phyloP scores from a whole-genome alignment of 2,888 invertebrate species.

The Hydropsyche betteni region DNA sequence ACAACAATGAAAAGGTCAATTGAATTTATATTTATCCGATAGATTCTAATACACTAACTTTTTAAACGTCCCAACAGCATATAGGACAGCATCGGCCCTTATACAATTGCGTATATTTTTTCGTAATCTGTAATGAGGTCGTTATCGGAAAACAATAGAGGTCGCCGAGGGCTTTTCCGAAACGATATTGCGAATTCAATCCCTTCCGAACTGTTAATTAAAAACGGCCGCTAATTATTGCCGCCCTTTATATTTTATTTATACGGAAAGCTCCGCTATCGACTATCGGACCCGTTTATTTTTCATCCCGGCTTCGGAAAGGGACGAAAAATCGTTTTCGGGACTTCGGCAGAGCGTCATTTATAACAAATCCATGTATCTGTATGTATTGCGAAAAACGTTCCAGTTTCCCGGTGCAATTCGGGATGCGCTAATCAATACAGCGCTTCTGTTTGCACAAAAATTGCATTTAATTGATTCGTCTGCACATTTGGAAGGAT shows the following conservation, averaged over 20 bases:
- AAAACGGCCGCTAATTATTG: constrained; percentile 30
- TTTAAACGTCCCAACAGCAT: no score
- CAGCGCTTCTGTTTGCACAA: constrained; percentile 21
- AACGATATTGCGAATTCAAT: neutral
- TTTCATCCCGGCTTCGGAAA: no score
- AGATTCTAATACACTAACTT: no score
- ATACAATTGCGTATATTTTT: neutral
- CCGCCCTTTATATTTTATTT: neutral
- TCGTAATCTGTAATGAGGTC: constrained; percentile 28
- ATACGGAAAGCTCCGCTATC: no score
- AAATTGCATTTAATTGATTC: constrained; percentile 21
- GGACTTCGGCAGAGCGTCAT: no score
- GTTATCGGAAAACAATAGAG: constrained; percentile 37
- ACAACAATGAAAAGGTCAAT: no score
- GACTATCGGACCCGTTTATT: no score
- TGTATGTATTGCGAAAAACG: neutral
- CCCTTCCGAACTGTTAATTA: constrained; percentile 29
- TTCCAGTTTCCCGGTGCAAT: constrained; percentile 30
- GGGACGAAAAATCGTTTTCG: no score
- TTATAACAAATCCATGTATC: neutral
- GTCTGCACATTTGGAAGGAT: no score
- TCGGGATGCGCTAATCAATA: constrained; percentile 17
- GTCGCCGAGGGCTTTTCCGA: neutral
- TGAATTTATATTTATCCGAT: no score
- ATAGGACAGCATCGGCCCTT: no score